phyloP scores from a whole-genome alignment of 2,888 invertebrate species.

The Carpatolechia fugitivella region DNA sequence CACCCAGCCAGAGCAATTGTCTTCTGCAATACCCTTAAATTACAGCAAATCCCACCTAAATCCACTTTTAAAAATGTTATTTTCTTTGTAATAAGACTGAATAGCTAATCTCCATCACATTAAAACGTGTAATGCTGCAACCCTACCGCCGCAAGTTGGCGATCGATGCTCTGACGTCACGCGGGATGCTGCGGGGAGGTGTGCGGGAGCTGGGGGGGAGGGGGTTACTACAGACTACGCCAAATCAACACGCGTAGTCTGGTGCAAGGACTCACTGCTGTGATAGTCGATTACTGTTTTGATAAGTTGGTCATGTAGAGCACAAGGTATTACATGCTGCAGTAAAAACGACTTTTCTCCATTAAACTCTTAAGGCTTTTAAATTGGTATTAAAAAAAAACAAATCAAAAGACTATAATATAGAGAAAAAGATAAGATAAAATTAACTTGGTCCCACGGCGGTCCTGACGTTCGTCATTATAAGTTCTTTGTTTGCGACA shows the following conservation, averaged over 20 bases:
- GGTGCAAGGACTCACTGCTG: constrained; percentile 16
- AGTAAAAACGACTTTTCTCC: too few relatives aligned
- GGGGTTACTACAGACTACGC: constrained; percentile 38
- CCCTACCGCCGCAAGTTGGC: constrained; percentile 46
- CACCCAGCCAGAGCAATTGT: too few relatives aligned
- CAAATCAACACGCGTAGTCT: constrained; percentile 37
- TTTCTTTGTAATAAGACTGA: constrained; percentile 1
- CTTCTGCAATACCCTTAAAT: background rate
- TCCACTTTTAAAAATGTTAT: background rate
- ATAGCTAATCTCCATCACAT: constrained; percentile 21
- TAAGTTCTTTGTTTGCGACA: too few relatives aligned
- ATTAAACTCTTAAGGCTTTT: too few relatives aligned
- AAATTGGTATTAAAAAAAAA: too few relatives aligned
- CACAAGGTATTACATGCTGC: too few relatives aligned
- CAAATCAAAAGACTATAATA: too few relatives aligned
- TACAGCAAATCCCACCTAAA: background rate
- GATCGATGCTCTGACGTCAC: constrained; percentile 76
- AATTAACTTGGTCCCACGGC: too few relatives aligned
- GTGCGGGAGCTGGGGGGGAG: constrained; percentile 23
- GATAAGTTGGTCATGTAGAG: too few relatives aligned
- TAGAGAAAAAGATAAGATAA: too few relatives aligned
- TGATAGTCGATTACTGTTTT: too few relatives aligned
- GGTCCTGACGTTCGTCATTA: too few relatives aligned
- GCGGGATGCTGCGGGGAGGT: constrained; percentile 50
- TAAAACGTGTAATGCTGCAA: constrained; percentile 31